Conservation (phyloP, 2,888 invertebrate species). For the Ptychoptera contaminata region DNA sequence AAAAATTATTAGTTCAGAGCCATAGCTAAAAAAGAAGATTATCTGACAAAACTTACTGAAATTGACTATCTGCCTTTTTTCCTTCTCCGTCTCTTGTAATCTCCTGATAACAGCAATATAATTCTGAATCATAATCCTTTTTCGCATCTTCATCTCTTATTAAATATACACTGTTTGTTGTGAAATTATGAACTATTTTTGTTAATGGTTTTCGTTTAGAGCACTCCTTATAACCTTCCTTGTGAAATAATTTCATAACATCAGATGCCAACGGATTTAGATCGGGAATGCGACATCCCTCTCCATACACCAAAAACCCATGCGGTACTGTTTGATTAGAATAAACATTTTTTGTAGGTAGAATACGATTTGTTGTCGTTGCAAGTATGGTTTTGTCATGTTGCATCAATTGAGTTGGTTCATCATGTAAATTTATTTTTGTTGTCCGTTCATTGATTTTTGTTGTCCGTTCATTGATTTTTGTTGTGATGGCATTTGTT, state of each 20-base stretch:
- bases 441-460: neutral
- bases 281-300: constrained; percentile 45
- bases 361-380: neutral
- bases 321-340: constrained; percentile 11
- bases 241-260: constrained; percentile 35
- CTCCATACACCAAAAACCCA: constrained; percentile 35
- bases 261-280: constrained; percentile 40
- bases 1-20: neutral
- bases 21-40: neutral
- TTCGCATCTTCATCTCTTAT: constrained; percentile 18
- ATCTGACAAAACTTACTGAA: neutral
- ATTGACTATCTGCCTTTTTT: constrained; percentile 19
- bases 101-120: constrained; percentile 22
- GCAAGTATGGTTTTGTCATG: neutral
- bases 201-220: constrained; percentile 24
- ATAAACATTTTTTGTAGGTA: constrained; percentile 1
- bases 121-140: constrained; percentile 14
- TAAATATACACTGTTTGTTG: constrained; percentile 18
- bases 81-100: constrained; percentile 19
- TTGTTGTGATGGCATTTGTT: neutral
- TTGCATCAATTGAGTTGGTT: neutral
- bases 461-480: neutral
- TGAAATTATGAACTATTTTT: constrained; percentile 17
- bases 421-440: neutral
- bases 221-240: constrained; percentile 38